Evolutionary conservation across 2,888 invertebrate genomes (phyloP).

Genomic region (Mechanitis mazaeus): DNA sequence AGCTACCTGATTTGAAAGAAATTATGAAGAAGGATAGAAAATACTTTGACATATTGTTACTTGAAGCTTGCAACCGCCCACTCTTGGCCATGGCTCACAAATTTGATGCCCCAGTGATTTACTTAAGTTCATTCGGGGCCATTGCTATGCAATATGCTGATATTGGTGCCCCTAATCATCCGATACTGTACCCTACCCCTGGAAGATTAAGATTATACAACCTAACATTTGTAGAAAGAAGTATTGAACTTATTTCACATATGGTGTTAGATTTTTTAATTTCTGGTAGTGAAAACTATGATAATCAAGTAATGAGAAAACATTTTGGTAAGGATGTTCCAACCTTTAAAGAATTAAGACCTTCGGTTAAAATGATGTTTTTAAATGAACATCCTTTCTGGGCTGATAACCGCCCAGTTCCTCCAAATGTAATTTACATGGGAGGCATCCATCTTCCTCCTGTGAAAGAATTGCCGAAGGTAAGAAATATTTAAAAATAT

Average conservation of each 20-base stretch:
- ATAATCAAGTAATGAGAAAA: conserved; percentile 28
- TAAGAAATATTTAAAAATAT: conserved; percentile 25
- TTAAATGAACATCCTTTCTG: conserved; percentile 54
- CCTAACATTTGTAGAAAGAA: conserved; percentile 39
- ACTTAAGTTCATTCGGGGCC: conserved; percentile 42
- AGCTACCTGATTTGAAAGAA: conserved; percentile 24
- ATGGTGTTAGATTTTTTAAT: conserved; percentile 12
- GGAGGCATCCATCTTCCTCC: conserved; percentile 51
- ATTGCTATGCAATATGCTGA: conserved; percentile 30
- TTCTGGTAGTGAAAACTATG: conserved; percentile 18
- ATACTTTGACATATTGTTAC: conserved; percentile 42
- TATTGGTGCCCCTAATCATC: conserved; percentile 34
- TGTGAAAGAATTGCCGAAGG: conserved; percentile 47
- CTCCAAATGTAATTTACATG: conserved; percentile 51
- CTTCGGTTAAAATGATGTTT: conserved; percentile 49
- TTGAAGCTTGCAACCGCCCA: conserved; percentile 39
- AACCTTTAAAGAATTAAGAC: conserved; percentile 29
- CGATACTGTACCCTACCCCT: conserved; percentile 31
- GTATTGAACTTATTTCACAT: conserved; percentile 29
- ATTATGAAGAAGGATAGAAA: conserved; percentile 28
- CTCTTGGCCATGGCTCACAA: conserved; percentile 39
- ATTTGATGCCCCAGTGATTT: conserved; percentile 47
- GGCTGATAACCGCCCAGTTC: conserved; percentile 47
- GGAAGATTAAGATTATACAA: conserved; percentile 31
- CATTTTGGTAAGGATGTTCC: conserved; percentile 35